Base-by-base conservation (phyloP, 2,888 invertebrate species). In the Baronia brevicornis region DNA sequence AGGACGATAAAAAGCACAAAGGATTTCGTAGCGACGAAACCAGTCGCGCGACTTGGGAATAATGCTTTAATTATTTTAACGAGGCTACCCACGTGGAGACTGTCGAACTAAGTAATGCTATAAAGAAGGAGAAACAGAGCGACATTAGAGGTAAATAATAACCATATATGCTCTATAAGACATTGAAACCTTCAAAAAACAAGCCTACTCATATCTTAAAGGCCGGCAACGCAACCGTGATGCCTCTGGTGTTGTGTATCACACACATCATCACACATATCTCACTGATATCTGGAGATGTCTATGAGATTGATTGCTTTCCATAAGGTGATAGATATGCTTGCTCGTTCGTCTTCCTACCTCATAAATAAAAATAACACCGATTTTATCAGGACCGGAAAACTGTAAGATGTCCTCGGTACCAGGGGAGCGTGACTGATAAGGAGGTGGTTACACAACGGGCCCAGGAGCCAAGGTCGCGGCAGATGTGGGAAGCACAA, bases 401-500 rank as follows among this genome's bases (percentile, higher is more conserved):
- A 74, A 67, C 65, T 62, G 48, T 72, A 74, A 75, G 74, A 52
- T 68, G 64, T 62, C 59, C 64, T 61, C 53, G 52, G 54, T 62
- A 61, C 61, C 60, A 67, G 65, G 69, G 61, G 59, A 68, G 61
- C 56, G 54, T 75, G 80, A 78, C 80, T 75, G 80, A 84, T 84
- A 80, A 78, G 65, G 59, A 60, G 63, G n/a, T n/a, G n/a, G 66
- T 73, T 77, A 77, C 64, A 68, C 77, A 72, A 78, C 72, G 62
- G 60, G 63, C 68, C 56, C 55, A 46, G 68, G 62, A 69, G 65
- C 75, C 82, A 84, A 82, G 82, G 82, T 75, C 80, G 77, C 56
- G 60, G 69, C 80, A 79, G 84, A 78, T 79, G 80, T 78, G 78
- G 74, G 77, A 78, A 78, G 74, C 67, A 80, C 71, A 82, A 64